A percentile compares a stretch with the other conserved stretches of the same genome.
Conservation (phyloP, 92 coral and sea anemone genomes). For the Palythoa grandis region DNA sequence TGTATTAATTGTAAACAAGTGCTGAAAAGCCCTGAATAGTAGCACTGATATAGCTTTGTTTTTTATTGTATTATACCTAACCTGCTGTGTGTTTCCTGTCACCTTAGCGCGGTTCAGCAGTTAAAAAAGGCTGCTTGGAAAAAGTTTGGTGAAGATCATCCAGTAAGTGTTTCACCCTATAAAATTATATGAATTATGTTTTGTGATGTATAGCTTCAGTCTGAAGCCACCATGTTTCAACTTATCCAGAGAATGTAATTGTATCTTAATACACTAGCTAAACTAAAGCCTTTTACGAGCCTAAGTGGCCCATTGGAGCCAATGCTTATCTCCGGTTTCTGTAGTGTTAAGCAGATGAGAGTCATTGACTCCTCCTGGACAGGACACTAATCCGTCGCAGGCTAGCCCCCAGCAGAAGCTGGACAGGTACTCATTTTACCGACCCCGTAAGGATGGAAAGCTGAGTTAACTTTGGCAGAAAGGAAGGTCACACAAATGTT, state of each 20-base stretch:
- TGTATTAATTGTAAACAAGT: too few relatives aligned
- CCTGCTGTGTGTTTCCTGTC: neutral
- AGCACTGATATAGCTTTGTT: too few relatives aligned
- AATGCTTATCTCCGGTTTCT: neutral
- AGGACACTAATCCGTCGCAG: too few relatives aligned
- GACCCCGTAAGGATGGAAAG: neutral
- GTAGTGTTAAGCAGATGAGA: neutral
- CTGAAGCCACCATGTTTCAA: neutral
- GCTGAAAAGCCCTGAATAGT: too few relatives aligned
- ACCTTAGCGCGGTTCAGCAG: constrained; percentile 76
- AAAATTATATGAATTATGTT: neutral
- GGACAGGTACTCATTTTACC: constrained; percentile 2
- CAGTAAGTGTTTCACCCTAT: constrained; percentile 56
- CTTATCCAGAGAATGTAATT: neutral
- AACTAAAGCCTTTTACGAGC: too few relatives aligned
- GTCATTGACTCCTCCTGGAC: too few relatives aligned
- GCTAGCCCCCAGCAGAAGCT: neutral
- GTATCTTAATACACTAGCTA: too few relatives aligned
- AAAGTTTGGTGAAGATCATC: constrained; percentile 91
- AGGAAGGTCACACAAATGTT: neutral
- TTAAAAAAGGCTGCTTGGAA: constrained; percentile 88
- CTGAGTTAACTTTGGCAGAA: neutral
- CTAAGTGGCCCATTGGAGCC: too few relatives aligned
- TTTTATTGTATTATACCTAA: neutral
- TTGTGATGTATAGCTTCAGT: neutral